phyloP scores from a whole-genome alignment of 2,113 vertebrate genomes.

The Desmodus rotundus region DNA sequence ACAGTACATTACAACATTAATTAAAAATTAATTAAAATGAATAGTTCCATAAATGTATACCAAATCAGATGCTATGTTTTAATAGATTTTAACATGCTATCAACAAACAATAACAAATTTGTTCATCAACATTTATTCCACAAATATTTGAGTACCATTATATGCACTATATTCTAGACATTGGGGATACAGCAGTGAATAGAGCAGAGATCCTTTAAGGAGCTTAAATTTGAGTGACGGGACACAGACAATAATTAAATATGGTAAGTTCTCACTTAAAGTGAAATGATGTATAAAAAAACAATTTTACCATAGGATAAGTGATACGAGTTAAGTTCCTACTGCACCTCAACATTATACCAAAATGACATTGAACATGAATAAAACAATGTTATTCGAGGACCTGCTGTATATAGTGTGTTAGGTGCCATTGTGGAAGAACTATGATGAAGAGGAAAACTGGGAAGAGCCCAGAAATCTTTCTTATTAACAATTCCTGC shows the following conservation, averaged over 20 bases:
- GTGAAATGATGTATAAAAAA: not conserved
- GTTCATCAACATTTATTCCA: not conserved
- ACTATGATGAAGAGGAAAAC: not conserved
- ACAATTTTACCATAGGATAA: not conserved
- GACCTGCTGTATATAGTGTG: not conserved
- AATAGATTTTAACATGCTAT: not conserved
- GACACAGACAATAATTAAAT: not conserved
- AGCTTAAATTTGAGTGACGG: not conserved
- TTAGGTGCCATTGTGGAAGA: not conserved
- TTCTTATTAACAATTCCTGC: not conserved
- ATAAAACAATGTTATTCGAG: not conserved
- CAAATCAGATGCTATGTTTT: not conserved
- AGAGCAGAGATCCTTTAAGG: not conserved
- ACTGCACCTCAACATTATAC: not conserved
- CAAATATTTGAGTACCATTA: not conserved
- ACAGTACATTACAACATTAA: not conserved
- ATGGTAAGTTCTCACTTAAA: not conserved
- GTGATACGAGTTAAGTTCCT: not conserved
- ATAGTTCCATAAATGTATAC: not conserved
- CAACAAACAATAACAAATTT: not conserved
- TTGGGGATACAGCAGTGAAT: not conserved
- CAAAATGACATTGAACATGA: not conserved
- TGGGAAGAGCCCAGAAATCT: not conserved
- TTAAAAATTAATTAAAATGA: not conserved
- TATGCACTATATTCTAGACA: not conserved